Evolutionary conservation across 2,797 vertebrate species (phyloP).

Genomic region (Hippocampus kuda): DNA sequence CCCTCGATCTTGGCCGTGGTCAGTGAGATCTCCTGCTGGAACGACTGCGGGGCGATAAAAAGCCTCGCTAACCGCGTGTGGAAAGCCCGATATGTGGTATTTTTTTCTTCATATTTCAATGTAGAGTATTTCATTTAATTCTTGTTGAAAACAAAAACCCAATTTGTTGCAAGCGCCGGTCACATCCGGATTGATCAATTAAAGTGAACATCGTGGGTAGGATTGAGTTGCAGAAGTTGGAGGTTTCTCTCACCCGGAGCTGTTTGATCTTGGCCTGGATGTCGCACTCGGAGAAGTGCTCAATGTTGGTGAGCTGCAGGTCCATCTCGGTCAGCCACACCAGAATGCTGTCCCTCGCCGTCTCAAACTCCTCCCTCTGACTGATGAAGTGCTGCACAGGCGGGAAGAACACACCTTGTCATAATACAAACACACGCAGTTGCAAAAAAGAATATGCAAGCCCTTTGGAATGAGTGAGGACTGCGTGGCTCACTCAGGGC

Average conservation of each 20-base stretch:
- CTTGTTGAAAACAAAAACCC: no score
- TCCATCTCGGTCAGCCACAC: conserved; percentile 99
- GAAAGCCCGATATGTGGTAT: background rate
- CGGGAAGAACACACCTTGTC: background rate
- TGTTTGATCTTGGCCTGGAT: conserved; percentile 97
- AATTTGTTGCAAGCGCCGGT: no score
- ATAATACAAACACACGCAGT: background rate
- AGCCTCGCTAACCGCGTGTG: no score
- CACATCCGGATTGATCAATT: background rate
- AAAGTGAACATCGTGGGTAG: background rate
- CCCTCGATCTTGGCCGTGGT: conserved; percentile 86
- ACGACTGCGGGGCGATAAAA: conserved; percentile 68
- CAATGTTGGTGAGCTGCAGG: conserved; percentile 94
- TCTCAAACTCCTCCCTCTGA: conserved; percentile 96
- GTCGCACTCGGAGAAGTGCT: conserved; percentile 97
- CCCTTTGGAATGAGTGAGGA: background rate
- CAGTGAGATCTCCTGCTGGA: conserved; percentile 92
- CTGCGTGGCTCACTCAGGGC: background rate
- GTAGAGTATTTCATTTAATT: background rate
- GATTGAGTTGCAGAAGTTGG: background rate
- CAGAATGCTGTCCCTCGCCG: conserved; percentile 81
- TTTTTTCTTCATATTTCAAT: background rate
- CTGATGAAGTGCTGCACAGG: conserved; percentile 83
- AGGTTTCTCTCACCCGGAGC: conserved; percentile 72
- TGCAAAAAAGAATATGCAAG: background rate